Evolutionary conservation across 2,888 invertebrate genomes (phyloP).

Genomic region (Papilio demoleus): DNA sequence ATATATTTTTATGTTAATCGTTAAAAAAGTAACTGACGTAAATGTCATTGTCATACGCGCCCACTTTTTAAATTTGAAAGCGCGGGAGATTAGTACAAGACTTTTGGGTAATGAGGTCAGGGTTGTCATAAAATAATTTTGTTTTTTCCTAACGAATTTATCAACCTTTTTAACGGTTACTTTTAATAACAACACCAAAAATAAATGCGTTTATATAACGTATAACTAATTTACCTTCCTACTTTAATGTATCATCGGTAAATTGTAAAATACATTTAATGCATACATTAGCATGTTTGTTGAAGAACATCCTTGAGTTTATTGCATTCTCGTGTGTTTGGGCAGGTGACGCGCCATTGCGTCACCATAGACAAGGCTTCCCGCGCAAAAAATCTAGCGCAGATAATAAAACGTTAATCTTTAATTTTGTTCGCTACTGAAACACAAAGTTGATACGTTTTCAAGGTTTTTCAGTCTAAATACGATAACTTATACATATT

Average conservation of each 20-base stretch:
- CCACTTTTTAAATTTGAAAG: neutral
- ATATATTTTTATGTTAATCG: neutral
- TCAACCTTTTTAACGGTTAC: neutral
- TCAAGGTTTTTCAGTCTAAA: neutral
- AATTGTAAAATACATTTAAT: no score
- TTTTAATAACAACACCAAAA: neutral
- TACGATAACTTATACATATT: neutral
- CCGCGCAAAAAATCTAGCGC: conserved; percentile 8
- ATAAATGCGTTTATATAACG: neutral
- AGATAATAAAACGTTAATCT: conserved; percentile 16
- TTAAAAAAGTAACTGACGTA: neutral
- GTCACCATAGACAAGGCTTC: conserved; percentile 24
- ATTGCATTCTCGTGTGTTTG: conserved; percentile 14
- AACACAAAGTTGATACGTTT: neutral
- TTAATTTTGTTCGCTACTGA: conserved; percentile 13
- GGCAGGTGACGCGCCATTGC: conserved; percentile 16
- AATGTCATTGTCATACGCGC: conserved; percentile 3
- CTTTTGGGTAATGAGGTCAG: neutral
- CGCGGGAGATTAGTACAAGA: neutral
- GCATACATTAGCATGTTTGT: neutral
- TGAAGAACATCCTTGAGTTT: conserved; percentile 7
- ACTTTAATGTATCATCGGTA: no score
- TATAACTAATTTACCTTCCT: no score
- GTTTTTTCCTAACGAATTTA: neutral
- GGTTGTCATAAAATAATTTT: neutral